Conservation (phyloP, 2,113 vertebrate genomes). For the Podilymbus podiceps region DNA sequence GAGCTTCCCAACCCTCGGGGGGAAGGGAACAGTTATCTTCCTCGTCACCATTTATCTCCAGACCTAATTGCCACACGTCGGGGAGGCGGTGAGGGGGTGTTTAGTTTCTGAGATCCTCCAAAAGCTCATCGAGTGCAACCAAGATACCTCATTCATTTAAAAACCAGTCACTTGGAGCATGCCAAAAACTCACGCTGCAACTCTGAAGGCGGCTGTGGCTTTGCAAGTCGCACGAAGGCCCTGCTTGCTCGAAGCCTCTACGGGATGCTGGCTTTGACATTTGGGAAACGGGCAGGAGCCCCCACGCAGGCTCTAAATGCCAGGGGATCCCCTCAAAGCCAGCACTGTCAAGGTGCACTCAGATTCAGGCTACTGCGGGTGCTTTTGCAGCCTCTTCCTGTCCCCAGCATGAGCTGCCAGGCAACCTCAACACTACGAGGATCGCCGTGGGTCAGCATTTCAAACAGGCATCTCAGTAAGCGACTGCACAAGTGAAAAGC, state of each 20-base stretch:
- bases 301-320: fast-evolving
- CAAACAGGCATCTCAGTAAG: no score
- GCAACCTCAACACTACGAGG: fast-evolving
- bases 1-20: neutral
- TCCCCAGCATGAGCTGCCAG: neutral
- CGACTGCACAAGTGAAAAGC: neutral
- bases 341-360: neutral
- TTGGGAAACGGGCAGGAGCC: neutral
- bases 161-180: neutral
- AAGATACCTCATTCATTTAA: neutral
- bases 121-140: neutral
- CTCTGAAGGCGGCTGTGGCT: neutral
- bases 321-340: neutral
- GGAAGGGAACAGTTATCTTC: neutral
- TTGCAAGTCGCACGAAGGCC: fast-evolving
- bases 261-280: neutral
- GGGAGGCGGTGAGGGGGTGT: neutral
- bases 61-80: neutral
- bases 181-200: neutral
- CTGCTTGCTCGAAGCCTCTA: fast-evolving
- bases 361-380: neutral
- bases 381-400: no score
- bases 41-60: neutral
- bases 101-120: neutral
- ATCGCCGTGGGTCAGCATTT: neutral